Base-by-base conservation (phyloP, 2,113 vertebrate genomes). In the Sprattus sprattus region DNA sequence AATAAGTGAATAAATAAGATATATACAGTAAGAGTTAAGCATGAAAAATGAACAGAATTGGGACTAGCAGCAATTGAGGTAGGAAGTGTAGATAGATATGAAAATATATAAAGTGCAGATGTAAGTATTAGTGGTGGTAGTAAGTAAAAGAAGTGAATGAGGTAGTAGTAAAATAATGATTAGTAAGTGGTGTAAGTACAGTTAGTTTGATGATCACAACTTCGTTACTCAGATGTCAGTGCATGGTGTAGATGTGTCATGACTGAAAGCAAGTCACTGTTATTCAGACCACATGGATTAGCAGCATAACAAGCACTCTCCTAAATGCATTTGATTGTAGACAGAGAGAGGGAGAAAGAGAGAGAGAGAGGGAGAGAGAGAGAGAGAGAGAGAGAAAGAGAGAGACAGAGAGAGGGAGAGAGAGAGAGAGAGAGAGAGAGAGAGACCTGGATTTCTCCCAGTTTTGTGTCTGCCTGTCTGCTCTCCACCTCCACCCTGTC, bases 361-460 rank as follows among this genome's bases (percentile, higher is more conserved):
- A 8, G 67, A 8, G 67, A 20, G 57, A 60, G 11, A 20, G 57
- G 6, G 57, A 60, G 57, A 60, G 20, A 22, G 20, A 64, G 20
- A 22, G 57, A 64, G 57, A 64, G 9, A 75, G 67, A 75, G 8
- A 32, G 67, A 71, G n/a, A 2, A 22, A 71, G 5, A 71, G 3
- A 57, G 54, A 57, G 52, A 60, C 3, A 28, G 67, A 28, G 67
- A 39, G 67, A 75, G 28, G 13, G 28, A 75, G 64, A 28, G 13
- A 71, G 11, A 78, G 32, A 32, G 10, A 78, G 8, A 75, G 13
- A 78, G 11, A 13, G 13, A 71, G 25, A 71, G 64, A 71, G 64
- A 32, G 10, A 32, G 15, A 78, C 13, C 50, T 86, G 82, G 82
- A 81, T 22, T 16, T 10, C 20, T 32, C 83, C 85, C 85, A 83